These are phyloP conservation scores for Microtus richardsoni DNA, from an alignment of 2,113 vertebrate genomes.

Conservation along the genomic window DNA sequence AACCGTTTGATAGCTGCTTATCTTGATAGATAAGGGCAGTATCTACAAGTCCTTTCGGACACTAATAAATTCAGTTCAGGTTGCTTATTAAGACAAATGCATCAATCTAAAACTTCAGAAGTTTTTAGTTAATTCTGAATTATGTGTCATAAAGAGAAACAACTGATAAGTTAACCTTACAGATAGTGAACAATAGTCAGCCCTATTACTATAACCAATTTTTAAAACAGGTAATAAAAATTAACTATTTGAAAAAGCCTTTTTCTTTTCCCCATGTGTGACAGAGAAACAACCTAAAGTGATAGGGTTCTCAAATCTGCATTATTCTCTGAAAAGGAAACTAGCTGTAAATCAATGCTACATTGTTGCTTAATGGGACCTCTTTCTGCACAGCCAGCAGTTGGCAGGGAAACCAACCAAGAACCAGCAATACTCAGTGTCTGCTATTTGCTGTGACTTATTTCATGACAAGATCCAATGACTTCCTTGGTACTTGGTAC, in stretches of 20 bases:
- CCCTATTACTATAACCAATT: background rate
- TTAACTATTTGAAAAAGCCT: constrained; percentile 22
- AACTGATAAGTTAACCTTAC: constrained; percentile 44
- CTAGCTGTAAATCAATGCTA: constrained; percentile 41
- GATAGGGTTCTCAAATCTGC: constrained; percentile 25
- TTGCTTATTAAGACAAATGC: background rate
- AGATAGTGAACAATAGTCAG: constrained; percentile 26
- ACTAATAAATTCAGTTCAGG: background rate
- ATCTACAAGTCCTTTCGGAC: background rate
- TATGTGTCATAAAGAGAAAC: constrained; percentile 20
- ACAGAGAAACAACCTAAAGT: constrained; percentile 67
- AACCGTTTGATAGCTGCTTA: background rate
- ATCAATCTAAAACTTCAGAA: constrained; percentile 48
- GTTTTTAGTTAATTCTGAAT: constrained; percentile 26
- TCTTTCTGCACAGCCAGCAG: constrained; percentile 38
- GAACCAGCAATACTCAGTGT: background rate
- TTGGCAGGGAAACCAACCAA: constrained; percentile 16
- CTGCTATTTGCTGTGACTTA: background rate
- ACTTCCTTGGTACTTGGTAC: background rate
- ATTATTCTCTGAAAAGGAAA: constrained; percentile 58
- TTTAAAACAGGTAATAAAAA: constrained; percentile 49
- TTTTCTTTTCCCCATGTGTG: constrained; percentile 1
- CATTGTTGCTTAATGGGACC: constrained; percentile 18
- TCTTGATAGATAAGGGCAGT: background rate
- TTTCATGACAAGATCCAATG: background rate